Percentiles rank a stretch among this genome's conserved stretches.
Evolutionary conservation across 1,140 invertebrate genomes (phyloP).

Genomic region (Drosophila suzukii): DNA sequence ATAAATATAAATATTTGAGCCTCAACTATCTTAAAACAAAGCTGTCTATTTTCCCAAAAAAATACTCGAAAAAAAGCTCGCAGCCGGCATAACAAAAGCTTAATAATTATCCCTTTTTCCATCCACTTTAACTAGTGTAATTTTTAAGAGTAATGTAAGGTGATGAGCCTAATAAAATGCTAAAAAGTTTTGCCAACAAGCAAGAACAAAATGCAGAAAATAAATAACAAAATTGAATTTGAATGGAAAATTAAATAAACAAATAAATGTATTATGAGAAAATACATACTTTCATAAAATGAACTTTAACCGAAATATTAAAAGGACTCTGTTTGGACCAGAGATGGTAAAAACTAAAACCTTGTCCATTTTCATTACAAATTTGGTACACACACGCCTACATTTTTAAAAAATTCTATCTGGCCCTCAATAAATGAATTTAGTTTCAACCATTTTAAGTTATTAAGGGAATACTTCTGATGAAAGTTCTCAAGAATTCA

Average conservation of each 20-base stretch:
- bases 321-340: constrained; percentile 21
- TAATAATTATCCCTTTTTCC: constrained; percentile 54
- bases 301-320: constrained; percentile 35
- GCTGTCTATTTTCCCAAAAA: constrained; percentile 61
- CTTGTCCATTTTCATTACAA: constrained; percentile 8
- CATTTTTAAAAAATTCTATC: constrained; percentile 1
- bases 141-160: constrained; percentile 37
- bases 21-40: constrained; percentile 59
- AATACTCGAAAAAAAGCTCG: constrained; percentile 25
- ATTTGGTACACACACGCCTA: constrained; percentile 2
- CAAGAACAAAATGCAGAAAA: constrained; percentile 46
- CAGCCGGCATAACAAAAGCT: constrained; percentile 42
- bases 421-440: constrained; percentile 30
- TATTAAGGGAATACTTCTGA: constrained; percentile 10
- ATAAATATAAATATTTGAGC: constrained; percentile 28
- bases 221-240: constrained; percentile 68
- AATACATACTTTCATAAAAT: constrained; percentile 54
- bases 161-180: constrained; percentile 48
- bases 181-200: constrained; percentile 52
- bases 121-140: constrained; percentile 51
- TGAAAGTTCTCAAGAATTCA: constrained; percentile 18
- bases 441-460: constrained; percentile 13
- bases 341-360: constrained; percentile 3
- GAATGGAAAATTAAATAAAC: constrained; percentile 66
- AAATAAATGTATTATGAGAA: constrained; percentile 63